Base-by-base conservation (phyloP, 2,113 vertebrate species). In the Pandion haliaetus region DNA sequence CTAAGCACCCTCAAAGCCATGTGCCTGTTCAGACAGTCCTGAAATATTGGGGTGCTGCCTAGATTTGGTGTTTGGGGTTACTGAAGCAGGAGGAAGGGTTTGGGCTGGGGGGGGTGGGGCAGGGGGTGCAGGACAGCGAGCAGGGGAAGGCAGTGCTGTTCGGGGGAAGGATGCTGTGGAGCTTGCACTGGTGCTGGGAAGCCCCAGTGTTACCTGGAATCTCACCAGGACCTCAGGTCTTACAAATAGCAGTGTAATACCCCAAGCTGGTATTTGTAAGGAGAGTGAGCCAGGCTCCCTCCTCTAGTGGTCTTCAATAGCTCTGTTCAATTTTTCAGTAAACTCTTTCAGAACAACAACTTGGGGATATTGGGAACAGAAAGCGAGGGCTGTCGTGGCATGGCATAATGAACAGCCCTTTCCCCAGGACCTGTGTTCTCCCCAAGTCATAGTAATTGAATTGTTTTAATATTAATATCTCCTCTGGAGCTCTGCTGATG, bases 381-480 rank as follows among this genome's bases (percentile, higher is more conserved):
- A 70, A 38, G 57, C 32, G 28, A 73, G 77, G 88, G 57, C 57
- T 84, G 86, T 28, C 45, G 12, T 18, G 70, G 92, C 78, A 24
- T 2, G 10, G 45, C 5, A 5, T 19, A 36, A 54, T 3, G 2
- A 72, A 31, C 83, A 84, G 76, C 90, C 69, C 86, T 91, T 95
- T 95, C 82, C 88, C 86, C 88, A n/a, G 88, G 86, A 84, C 92
- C 57, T 4, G 0, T 74, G 67, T 94, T 93, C 91, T 93, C 91
- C 93, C 84, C 76, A 4, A 29, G 49, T 90, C 89, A 26, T 3
- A 54, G 76, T 88, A 95, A 96, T 95, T 90, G 93, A 95, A 92
- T 95, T 95, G 91, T 89, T 97, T 95, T 94, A 97, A 96, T 96
- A 94, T 96, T 90, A 96, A 91, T 95, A 50, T 34, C 71, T 87